Percentiles rank a stretch among this genome's conserved stretches.
Conservation (phyloP, 1,140 invertebrate species). For the Anastrepha obliqua region DNA sequence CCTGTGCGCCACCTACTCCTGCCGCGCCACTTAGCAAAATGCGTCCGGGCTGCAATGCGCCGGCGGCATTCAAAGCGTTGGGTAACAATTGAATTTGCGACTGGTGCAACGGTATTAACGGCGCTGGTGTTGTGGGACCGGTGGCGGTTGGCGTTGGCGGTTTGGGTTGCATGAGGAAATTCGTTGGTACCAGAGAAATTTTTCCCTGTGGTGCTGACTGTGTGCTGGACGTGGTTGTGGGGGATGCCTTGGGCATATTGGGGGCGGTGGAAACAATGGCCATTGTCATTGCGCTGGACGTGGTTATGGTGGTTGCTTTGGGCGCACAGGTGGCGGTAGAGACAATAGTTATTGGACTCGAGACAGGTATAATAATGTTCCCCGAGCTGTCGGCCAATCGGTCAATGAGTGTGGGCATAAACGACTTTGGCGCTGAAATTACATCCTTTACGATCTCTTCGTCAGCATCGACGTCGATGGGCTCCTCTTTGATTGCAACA, state of each 20-base stretch:
- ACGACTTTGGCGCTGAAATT: neutral
- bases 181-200: slow-evolving; percentile 71
- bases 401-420: slow-evolving; percentile 28
- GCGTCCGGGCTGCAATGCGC: slow-evolving; percentile 56
- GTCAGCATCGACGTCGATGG: slow-evolving; percentile 72
- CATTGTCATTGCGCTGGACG: neutral
- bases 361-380: slow-evolving; percentile 37
- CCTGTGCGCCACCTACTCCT: slow-evolving; percentile 53
- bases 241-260: neutral
- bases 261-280: neutral
- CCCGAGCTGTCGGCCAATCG: neutral
- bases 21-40: slow-evolving; percentile 64
- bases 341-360: slow-evolving; percentile 25
- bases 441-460: neutral
- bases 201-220: slow-evolving; percentile 60
- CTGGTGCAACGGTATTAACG: slow-evolving; percentile 53
- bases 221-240: slow-evolving; percentile 52
- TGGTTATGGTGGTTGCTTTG: neutral
- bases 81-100: slow-evolving; percentile 65
- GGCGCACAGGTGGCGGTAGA: neutral
- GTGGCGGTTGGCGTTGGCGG: slow-evolving; percentile 56
- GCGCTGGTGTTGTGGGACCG: slow-evolving; percentile 52
- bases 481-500: slow-evolving; percentile 68
- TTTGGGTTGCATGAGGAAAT: slow-evolving; percentile 71
- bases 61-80: slow-evolving; percentile 67